Evolutionary conservation across 2,113 vertebrate species (phyloP), one percentile per base, ranked within the genome.

Genomic region (Bubo bubo): DNA sequence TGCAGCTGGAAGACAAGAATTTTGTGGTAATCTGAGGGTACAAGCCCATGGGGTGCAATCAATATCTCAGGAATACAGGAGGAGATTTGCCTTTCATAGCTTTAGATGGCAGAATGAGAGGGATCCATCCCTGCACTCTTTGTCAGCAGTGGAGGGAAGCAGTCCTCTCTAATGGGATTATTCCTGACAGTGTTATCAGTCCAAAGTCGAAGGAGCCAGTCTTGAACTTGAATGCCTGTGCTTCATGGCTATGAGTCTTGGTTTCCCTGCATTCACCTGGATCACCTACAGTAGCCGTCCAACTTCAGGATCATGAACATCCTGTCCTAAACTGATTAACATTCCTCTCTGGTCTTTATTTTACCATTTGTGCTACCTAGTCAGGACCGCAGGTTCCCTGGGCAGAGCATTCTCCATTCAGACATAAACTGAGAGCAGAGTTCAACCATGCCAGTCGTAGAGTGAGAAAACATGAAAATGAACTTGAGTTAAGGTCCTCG

Each of bases 21-120:
- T 67, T 50, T 0, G 0, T 17, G 39, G 58, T 30, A 47, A 62
- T 45, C 41, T n/a, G 58, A 58, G 53, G 49, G 21, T 34, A 43
- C 8, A 45, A 67, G 23, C 21, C 50, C n/a, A 27, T 13, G 55
- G 71, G 30, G 27, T 86, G 49, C 55, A 62, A 53, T 41, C 35
- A 53, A 45, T 62, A 8, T 21, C 53, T 80, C 47, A 26, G 64
- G 60, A 67, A 64, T 7, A 5, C 0, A 24, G 68, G 63, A 28
- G 35, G 49, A 80, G 79, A 18, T 35, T 68, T 58, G 47, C 43
- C 53, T 81, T 73, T 76, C 18, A 0, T 23, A 58, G 88, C 55
- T 91, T 71, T n/a, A 49, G 73, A 8, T 30, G 52, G 60, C 63
- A 89, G 21, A 59, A 30, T 2, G 26, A 58, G 77, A 67, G 17